Base-by-base conservation (phyloP, 2,888 invertebrate species). In the Ophion obscuratus region DNA sequence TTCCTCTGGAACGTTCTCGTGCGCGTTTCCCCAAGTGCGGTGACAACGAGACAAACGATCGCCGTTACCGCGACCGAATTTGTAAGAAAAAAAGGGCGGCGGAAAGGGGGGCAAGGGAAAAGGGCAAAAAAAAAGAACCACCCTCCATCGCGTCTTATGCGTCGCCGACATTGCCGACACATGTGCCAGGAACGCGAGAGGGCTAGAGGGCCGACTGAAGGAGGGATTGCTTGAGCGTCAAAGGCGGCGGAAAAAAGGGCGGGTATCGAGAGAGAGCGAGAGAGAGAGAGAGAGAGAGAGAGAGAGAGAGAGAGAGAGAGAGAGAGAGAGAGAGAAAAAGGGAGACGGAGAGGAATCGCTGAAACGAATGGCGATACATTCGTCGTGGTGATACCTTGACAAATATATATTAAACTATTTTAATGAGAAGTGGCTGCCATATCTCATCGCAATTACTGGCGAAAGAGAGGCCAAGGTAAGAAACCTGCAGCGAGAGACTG, bases 401-500 rank as follows among this genome's bases (percentile, higher is more conserved):
- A 92, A 93, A 93, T 93, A 92, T 91, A 93, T 92, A 92, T 93
- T 92, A 91, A 93, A 93, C 92, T 92, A 93, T 93, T 93, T 93
- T 93, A 93, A 93, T 93, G 93, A 92, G 92, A 92, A 92, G 92
- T 92, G 92, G 91, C 91, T 90, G 90, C 91, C 89, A 93, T 93
- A 91, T 92, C 90, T 92, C 93, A 93, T 91, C 90, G 92, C 92
- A 93, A 93, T 93, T 93, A 92, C 92, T 89, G 89, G 66, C 57
- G 66, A 62, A 61, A 79, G 81, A 68, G 61, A 77, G 88, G 88
- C 88, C 88, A 40, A 57, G 53, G 40, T 27, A 53, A 80, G 61
- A 62, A 75, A 57, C 17, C 62, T 62, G 57, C 68, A 80, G 66
- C 67, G 57, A 57, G 47, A 66, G 57, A 53, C 20, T 36, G 27